These are phyloP conservation scores for Diabrotica undecimpunctata DNA, from an alignment of 1,140 invertebrate species.

Conservation along the genomic window DNA sequence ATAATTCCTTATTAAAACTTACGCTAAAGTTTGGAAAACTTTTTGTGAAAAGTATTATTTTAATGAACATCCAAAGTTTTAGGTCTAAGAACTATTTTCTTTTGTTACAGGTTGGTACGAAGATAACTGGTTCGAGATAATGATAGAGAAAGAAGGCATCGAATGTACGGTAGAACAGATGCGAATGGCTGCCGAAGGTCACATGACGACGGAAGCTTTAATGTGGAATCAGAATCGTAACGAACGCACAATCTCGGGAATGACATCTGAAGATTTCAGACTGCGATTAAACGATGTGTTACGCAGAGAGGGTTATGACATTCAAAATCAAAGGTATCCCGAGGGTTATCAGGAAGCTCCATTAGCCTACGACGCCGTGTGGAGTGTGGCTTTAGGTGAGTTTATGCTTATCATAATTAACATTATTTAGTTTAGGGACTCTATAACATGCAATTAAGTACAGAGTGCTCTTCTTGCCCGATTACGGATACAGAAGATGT, in stretches of 20 bases:
- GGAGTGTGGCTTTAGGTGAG: constrained; percentile 89
- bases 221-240: constrained; percentile 95
- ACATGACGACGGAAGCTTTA: constrained; percentile 95
- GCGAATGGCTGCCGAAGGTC: constrained; percentile 89
- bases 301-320: constrained; percentile 74
- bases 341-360: constrained; percentile 98
- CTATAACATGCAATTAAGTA: too few relatives aligned
- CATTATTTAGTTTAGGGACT: not conserved
- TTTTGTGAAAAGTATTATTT: too few relatives aligned
- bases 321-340: constrained; percentile 77
- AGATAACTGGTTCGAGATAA: constrained; percentile 95
- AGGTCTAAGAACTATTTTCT: too few relatives aligned
- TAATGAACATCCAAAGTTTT: too few relatives aligned
- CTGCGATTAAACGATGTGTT: constrained; percentile 74
- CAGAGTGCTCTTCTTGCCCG: too few relatives aligned
- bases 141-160: constrained; percentile 82
- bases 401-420: not conserved
- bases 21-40: too few relatives aligned
- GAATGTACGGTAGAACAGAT: constrained; percentile 93
- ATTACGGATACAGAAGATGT: too few relatives aligned
- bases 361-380: constrained; percentile 97
- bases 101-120: constrained; percentile 86
- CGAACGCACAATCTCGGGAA: constrained; percentile 88
- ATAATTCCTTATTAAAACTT: too few relatives aligned
- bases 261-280: constrained; percentile 77